Evolutionary conservation across 2,113 vertebrate genomes (phyloP).

Genomic region (Istiophorus platypterus): DNA sequence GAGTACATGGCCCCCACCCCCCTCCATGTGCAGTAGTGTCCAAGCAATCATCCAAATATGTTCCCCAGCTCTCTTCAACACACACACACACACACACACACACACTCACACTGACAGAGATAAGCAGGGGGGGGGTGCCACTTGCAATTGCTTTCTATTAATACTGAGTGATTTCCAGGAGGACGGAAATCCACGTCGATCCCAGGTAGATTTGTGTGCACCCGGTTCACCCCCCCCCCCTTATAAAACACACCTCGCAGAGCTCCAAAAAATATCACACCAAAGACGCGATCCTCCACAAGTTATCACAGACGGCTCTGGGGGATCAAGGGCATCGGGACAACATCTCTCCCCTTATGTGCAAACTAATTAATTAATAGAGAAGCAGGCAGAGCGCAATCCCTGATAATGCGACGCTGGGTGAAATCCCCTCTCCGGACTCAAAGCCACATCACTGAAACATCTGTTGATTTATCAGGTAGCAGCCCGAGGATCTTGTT

Average conservation of each 20-base stretch:
- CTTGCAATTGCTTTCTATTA: slow-evolving; percentile 48
- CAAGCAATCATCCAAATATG: slow-evolving; percentile 43
- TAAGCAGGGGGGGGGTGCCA: slow-evolving; percentile 36
- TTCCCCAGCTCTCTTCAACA: slow-evolving; percentile 13
- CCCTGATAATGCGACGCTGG: slow-evolving; percentile 54
- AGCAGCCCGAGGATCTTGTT: slow-evolving; percentile 10
- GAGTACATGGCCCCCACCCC: background rate
- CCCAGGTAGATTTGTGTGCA: slow-evolving; percentile 46
- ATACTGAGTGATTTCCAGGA: slow-evolving; percentile 52
- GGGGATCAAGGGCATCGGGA: slow-evolving; percentile 62
- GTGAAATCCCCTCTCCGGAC: slow-evolving; percentile 59
- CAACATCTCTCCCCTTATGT: slow-evolving; percentile 51
- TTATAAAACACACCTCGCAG: background rate
- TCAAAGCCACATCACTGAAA: slow-evolving; percentile 59
- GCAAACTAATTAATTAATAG: slow-evolving; percentile 64
- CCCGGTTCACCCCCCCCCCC: slow-evolving; percentile 51
- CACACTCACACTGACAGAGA: slow-evolving; percentile 24
- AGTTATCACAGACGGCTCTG: slow-evolving; percentile 59
- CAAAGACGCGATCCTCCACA: slow-evolving; percentile 22
- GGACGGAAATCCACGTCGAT: slow-evolving; percentile 52
- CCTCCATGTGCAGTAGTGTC: slow-evolving; percentile 14
- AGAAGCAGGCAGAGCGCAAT: slow-evolving; percentile 49
- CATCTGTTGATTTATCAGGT: slow-evolving; percentile 79
- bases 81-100: too few species aligned
- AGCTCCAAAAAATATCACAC: slow-evolving; percentile 33